phyloP scores from a whole-genome alignment of 92 coral and sea anemone genomes.

The Plumapathes pennacea region DNA sequence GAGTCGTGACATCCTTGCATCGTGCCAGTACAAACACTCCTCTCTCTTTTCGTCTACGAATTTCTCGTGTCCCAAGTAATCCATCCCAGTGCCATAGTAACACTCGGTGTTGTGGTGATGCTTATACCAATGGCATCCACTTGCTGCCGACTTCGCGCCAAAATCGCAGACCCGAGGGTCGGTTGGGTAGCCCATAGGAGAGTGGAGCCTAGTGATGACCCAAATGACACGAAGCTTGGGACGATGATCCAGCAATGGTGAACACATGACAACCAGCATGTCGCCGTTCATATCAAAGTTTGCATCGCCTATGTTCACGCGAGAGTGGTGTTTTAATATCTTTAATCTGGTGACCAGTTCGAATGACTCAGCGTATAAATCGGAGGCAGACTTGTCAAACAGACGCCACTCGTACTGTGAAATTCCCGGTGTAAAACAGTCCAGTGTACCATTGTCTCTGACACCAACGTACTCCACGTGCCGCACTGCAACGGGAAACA shows the following conservation, averaged over 20 bases:
- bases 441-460: conserved; percentile 83
- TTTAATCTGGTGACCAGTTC: conserved; percentile 28
- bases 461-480: conserved; percentile 93
- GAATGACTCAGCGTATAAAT: conserved; percentile 56
- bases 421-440: conserved; percentile 80
- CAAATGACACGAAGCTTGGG: conserved; percentile 56
- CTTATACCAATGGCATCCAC: conserved; percentile 55
- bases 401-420: conserved; percentile 66
- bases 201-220: conserved; percentile 71
- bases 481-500: conserved; percentile 60
- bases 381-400: conserved; percentile 42
- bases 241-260: conserved; percentile 25
- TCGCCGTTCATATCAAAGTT: conserved; percentile 54
- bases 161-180: conserved; percentile 82
- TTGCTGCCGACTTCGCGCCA: conserved; percentile 30
- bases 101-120: conserved; percentile 75
- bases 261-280: conserved; percentile 57
- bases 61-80: conserved; percentile 58
- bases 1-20: conserved; percentile 25
- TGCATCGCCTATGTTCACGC: conserved; percentile 38
- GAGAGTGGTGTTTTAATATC: conserved; percentile 48
- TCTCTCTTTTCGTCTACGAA: conserved; percentile 11
- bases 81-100: conserved; percentile 64
- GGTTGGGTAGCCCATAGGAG: conserved; percentile 91
- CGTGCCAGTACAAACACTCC: conserved; percentile 57